Evolutionary conservation across 2,113 vertebrate genomes (phyloP), one percentile per base, ranked within the genome.

Genomic region (Tympanuchus pallidicinctus): DNA sequence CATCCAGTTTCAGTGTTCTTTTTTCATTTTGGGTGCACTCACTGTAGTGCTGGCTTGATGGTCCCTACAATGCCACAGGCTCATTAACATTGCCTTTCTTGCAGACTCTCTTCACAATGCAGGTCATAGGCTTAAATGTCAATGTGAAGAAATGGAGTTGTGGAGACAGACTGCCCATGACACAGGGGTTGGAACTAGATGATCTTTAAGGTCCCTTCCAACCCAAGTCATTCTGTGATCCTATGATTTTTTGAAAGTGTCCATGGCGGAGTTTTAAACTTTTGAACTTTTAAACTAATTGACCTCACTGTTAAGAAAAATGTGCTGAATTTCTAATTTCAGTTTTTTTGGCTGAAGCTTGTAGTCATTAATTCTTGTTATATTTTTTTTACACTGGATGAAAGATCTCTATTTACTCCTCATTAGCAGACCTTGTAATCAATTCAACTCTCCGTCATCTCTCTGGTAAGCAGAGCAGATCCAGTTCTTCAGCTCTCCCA

Each of bases 371-470:
- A 75, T 94, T 86, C 52, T 86, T 79, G 57, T 69, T 88, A 93
- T 16, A 15, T 27, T 89, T 67, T 82, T 48, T 84, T 61, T 72
- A 30, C 10, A 10, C 20, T 61, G 90, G 43, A 74, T 80, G 60
- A 88, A 48, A 90, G 50, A 83, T 28, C 38, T 91, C 57, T 88
- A 57, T 95, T 93, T 94, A 92, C 61, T 93, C 47, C 70, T 93
- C 52, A 89, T 90, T 90, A 92, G 36, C 0, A 84, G 40, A 25
- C 65, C 86, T 82, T 83, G 57, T 50, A 84, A 75, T 75, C 61
- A 92, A 59, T 92, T 90, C 2, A 82, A 27, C 34, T 71, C 57
- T 86, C 82, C 43, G 43, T 78, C 38, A 78, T 88, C 61, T 90
- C 91, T 74, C 30, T 52, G 65, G 84, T 79, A 93, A 93, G 27